A percentile compares a stretch with the other conserved stretches of the same genome.
Conservation (phyloP, 2,113 vertebrate genomes). For the Pandion haliaetus region DNA sequence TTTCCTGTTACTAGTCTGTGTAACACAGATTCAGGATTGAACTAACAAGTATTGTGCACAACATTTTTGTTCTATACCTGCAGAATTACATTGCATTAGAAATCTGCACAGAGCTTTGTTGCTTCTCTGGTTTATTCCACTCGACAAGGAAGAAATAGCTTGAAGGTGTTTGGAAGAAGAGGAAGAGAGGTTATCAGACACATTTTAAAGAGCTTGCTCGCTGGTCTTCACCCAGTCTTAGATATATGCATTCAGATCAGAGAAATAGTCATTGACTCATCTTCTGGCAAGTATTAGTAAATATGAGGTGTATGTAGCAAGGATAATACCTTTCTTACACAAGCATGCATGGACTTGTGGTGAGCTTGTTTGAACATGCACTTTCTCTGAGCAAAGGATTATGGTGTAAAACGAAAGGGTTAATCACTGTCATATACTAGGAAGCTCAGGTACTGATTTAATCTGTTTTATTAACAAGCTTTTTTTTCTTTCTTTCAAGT, state of each 20-base stretch:
- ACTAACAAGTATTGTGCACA: neutral
- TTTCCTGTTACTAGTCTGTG: neutral
- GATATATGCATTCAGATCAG: neutral
- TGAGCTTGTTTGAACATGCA: neutral
- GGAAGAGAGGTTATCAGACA: neutral
- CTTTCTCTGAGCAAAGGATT: neutral
- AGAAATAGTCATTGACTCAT: neutral
- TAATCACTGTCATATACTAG: neutral
- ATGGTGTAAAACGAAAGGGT: neutral
- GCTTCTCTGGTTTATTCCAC: neutral
- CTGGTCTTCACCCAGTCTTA: neutral
- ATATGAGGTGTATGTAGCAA: neutral
- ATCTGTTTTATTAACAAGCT: neutral
- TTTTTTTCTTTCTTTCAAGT: neutral
- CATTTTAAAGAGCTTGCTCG: neutral
- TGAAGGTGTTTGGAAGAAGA: neutral
- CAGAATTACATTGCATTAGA: neutral
- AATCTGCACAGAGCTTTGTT: neutral
- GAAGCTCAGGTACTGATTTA: neutral
- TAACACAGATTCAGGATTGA: neutral
- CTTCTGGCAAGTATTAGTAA: neutral
- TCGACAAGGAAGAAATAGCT: neutral
- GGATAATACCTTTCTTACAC: neutral
- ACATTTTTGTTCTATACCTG: neutral
- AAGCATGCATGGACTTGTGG: neutral